These are phyloP conservation scores for Albula glossodonta DNA, from an alignment of 2,113 vertebrate species.

Conservation along the genomic window DNA sequence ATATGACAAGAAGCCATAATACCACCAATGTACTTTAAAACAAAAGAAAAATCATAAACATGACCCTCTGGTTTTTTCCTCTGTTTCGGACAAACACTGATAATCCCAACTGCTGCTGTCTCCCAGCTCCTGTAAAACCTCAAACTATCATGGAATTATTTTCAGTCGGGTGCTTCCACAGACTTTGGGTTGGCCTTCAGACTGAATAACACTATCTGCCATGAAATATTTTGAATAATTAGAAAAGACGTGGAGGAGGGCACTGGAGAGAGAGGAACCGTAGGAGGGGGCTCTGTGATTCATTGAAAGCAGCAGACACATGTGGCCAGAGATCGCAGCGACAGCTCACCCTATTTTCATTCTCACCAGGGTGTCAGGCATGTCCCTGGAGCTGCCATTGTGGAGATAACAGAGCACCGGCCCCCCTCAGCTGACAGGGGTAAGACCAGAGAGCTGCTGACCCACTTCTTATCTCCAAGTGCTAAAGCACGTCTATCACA, in stretches of 20 bases:
- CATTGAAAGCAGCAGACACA: not conserved
- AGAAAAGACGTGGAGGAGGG: not conserved
- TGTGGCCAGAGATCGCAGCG: not conserved
- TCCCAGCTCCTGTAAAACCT: not conserved
- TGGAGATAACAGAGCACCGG: slow-evolving; percentile 15
- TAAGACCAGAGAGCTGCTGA: not conserved
- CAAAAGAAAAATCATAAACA: not conserved
- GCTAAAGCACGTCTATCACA: slow-evolving; percentile 11
- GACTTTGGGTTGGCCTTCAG: not conserved
- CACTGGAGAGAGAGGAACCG: not conserved
- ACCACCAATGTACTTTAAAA: not conserved
- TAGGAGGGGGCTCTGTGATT: too few species aligned
- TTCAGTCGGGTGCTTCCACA: not conserved
- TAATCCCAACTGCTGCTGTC: not conserved
- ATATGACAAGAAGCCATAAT: not conserved
- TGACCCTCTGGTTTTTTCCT: not conserved
- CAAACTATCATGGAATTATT: not conserved
- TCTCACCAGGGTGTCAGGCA: slow-evolving; percentile 14
- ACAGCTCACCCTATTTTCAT: not conserved
- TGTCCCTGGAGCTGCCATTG: not conserved
- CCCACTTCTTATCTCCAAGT: slow-evolving; percentile 20
- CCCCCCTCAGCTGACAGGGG: not conserved
- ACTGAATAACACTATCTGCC: not conserved
- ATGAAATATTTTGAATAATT: not conserved
- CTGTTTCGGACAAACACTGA: not conserved